Evolutionary conservation across 2,888 invertebrate genomes (phyloP), one percentile per base, ranked within the genome.

Genomic region (Amblyjoppa fuscipennis): DNA sequence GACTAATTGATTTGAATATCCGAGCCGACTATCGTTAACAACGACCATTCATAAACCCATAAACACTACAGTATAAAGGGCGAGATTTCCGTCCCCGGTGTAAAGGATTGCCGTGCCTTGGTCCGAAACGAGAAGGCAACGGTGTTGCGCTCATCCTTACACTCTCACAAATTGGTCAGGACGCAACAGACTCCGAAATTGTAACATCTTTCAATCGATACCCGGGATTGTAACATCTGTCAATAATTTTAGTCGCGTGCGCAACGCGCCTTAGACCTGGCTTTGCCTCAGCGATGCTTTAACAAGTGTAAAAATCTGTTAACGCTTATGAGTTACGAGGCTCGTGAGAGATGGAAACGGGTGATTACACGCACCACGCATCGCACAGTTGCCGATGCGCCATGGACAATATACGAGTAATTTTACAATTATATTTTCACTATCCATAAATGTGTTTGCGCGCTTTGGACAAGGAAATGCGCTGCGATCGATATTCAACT

Each of bases 291-390:
- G 11, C 20, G 16, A 68, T 45, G 25, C 68, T n/a, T 20, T 9
- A 41, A 69, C 51, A 31, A 16, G 13, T 6, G 5, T 20, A 20
- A 20, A 59, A 70, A 78, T 70, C 28, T 45, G 78, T 34, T 70
- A 38, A 31, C 28, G 13, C 11, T 78, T 59, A 45, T 20, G 45
- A 41, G 68, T 81, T 69, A 69, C 69, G 56, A 74, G 56, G 25
- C 31, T 41, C 41, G 20, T 25, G 61, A 28, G 61, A 5, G 13
- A 61, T 28, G 1, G 16, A 31, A 6, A 61, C 61, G 61, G 53
- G n/a, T n/a, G 53, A 16, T 31, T 31, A 7, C 11, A 61, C 25
- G 31, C 31, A 28, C 31, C 31, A 61, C 28, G 61, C 31, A 1
- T 28, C 5, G 28, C 13, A 16, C 4, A 31, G 31, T 31, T 28